A percentile compares a stretch with the other conserved stretches of the same genome.
These are phyloP conservation scores for Albula goreensis DNA, from an alignment of 2,113 vertebrate genomes.

Conservation along the genomic window DNA sequence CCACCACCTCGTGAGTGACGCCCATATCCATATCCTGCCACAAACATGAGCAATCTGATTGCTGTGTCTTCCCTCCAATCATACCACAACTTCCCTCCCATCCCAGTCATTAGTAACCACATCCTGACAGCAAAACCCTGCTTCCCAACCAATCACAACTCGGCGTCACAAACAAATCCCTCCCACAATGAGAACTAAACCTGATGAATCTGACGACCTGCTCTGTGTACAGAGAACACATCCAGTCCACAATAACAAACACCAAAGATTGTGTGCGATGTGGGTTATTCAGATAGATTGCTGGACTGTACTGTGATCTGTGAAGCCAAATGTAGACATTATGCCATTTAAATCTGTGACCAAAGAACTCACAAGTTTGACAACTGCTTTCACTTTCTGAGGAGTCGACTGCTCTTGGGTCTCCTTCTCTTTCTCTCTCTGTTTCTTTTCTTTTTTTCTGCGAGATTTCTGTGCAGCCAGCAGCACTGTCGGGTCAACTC, in stretches of 20 bases:
- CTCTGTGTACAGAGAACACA: neutral
- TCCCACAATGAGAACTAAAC: neutral
- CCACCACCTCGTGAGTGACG: constrained; percentile 73
- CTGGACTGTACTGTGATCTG: neutral
- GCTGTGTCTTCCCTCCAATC: neutral
- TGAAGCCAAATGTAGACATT: neutral
- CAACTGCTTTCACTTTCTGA: constrained; percentile 53
- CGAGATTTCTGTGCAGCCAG: constrained; percentile 69
- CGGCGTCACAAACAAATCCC: neutral
- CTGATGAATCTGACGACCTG: neutral
- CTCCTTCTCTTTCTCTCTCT: constrained; percentile 56
- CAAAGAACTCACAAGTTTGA: constrained; percentile 69
- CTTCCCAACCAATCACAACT: neutral
- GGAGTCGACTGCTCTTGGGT: constrained; percentile 42
- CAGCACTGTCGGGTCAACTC: constrained; percentile 77
- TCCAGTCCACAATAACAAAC: neutral
- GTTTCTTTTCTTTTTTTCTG: constrained; percentile 65
- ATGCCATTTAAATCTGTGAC: neutral
- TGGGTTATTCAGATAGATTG: no score
- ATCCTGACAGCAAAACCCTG: neutral
- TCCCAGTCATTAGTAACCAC: neutral
- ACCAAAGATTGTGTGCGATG: no score
- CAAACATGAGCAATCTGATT: neutral
- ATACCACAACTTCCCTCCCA: constrained; percentile 50
- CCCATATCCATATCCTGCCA: constrained; percentile 67